Evolutionary conservation across 2,797 vertebrate species (phyloP).

Genomic region (Aphelocoma californica): DNA sequence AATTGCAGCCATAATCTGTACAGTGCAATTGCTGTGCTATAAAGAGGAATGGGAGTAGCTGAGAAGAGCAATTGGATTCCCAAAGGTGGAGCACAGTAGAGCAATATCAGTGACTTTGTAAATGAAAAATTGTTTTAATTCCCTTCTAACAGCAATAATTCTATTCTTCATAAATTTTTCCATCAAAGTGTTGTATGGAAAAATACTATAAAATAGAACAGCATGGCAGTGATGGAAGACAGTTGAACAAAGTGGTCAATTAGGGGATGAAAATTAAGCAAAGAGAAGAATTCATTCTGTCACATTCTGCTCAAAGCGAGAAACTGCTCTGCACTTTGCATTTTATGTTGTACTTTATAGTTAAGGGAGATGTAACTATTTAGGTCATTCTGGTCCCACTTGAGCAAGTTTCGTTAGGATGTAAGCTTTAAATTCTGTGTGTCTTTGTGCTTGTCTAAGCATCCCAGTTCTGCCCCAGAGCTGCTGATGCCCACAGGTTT

Average conservation of each 20-base stretch:
- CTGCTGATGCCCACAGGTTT: background rate
- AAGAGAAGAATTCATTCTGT: constrained; percentile 20
- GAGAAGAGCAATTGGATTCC: constrained; percentile 74
- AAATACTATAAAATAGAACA: constrained; percentile 67
- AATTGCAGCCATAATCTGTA: constrained; percentile 83
- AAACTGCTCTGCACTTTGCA: constrained; percentile 11
- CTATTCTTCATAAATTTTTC: constrained; percentile 85
- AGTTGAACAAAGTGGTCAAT: constrained; percentile 62
- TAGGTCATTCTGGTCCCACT: background rate
- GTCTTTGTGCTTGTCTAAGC: background rate
- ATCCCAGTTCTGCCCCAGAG: accelerated
- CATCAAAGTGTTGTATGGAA: constrained; percentile 78
- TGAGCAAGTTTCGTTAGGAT: background rate
- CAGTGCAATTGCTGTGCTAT: constrained; percentile 74
- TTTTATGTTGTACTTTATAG: background rate
- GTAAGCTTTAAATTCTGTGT: background rate
- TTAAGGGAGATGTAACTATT: background rate
- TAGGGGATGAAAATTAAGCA: constrained; percentile 49
- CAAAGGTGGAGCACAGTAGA: constrained; percentile 79
- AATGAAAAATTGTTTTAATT: constrained; percentile 89
- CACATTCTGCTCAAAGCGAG: constrained; percentile 2
- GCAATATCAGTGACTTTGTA: constrained; percentile 78
- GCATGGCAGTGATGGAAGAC: constrained; percentile 57
- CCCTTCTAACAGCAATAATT: constrained; percentile 82
- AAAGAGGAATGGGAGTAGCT: constrained; percentile 79